Base-by-base conservation (phyloP, 2,797 vertebrate genomes). In the Neomorphus geoffroyi region DNA sequence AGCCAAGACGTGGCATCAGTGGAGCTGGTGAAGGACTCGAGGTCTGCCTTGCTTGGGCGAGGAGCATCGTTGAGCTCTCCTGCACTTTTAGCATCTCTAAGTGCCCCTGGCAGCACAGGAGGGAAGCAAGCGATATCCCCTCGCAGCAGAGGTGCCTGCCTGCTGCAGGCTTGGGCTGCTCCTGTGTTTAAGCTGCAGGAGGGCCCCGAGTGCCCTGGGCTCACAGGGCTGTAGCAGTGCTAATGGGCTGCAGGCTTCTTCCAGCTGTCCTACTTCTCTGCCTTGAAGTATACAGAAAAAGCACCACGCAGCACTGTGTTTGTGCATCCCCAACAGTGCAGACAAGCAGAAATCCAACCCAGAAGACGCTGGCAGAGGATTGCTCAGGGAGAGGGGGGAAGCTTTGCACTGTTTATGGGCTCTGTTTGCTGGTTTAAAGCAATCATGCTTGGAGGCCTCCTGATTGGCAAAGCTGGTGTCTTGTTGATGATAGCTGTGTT, bases 381-480 rank as follows among this genome's bases (percentile, higher is more conserved):
- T 67, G 65, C 27, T 79, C 8, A 8, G 65, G 43, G 35, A 43
- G 69, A 18, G 46, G 35, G 60, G 82, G 77, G 56, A 70, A 81
- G 41, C 86, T 92, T 54, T 0, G 0, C 64, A 56, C 88, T 92
- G 90, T 84, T 67, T 70, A 73, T 67, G 64, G 80, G 81, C 80
- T 87, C 93, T 90, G 54, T 87, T 86, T 92, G 87, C 90, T 66
- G 71, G 43, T 77, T 94, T 94, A 67, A 88, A 93, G 95, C 86
- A 94, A 51, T 90, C 88, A 5, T 7, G 77, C 95, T 94, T 16
- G 21, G 86, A 92, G 93, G 96, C 88, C 74, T 94, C 62, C 78
- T 93, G 96, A 94, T 95, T 96, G 94, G 96, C 95, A 96, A 94
- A 95, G 90, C 80, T 88, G 87, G 86, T 96, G 96, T 97, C 96